Percentiles rank a stretch among this genome's conserved stretches.
Evolutionary conservation across 2,797 vertebrate genomes (phyloP).

Genomic region (Trematomus bernacchii): DNA sequence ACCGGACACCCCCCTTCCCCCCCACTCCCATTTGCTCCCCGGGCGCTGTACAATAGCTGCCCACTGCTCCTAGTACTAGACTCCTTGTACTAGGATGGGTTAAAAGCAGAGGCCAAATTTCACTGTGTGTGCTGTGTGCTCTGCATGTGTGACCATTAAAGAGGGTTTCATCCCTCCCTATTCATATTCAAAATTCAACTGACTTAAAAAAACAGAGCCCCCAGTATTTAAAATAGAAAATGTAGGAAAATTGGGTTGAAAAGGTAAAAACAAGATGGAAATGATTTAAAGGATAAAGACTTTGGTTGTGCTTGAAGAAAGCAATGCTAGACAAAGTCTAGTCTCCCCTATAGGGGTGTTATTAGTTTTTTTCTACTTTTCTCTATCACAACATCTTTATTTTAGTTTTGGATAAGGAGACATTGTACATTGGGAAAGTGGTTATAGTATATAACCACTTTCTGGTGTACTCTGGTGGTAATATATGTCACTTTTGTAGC

Average conservation of each 20-base stretch:
- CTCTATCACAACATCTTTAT: not conserved
- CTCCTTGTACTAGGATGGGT: no score
- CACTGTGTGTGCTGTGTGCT: no score
- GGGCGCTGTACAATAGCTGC: no score
- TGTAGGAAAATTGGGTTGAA: conserved; percentile 1
- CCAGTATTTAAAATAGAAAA: not conserved
- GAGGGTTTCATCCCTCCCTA: no score
- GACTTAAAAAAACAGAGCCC: conserved; percentile 6
- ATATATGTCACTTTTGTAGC: no score
- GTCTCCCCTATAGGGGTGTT: not conserved
- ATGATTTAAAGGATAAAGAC: conserved; percentile 28
- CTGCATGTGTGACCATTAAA: no score
- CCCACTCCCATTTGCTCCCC: no score
- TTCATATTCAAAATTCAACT: no score
- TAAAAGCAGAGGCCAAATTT: no score
- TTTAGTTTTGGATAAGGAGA: not conserved
- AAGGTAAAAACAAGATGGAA: not conserved
- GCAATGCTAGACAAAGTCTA: not conserved
- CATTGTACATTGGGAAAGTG: not conserved
- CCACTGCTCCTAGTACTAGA: no score
- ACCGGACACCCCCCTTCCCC: no score
- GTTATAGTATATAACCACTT: not conserved
- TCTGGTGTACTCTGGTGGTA: no score
- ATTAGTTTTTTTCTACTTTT: conserved; percentile 19
- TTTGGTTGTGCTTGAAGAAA: conserved; percentile 2